A percentile compares a stretch with the other conserved stretches of the same genome.
Evolutionary conservation across 92 coral and sea anemone species (phyloP).

Genomic region (Chrysogorgia sp.): DNA sequence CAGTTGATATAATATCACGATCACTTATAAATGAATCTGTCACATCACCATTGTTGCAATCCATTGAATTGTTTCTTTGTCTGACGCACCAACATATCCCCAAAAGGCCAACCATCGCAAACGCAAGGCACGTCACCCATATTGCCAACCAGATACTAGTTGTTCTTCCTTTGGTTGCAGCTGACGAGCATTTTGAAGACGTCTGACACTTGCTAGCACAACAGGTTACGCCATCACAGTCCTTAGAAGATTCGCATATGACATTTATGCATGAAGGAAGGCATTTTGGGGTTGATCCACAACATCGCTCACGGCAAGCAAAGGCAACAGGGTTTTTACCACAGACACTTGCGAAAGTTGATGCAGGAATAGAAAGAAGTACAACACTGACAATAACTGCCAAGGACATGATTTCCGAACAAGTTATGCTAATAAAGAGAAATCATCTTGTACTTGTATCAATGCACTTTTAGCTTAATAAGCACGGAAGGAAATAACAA

Average conservation of each 20-base stretch:
- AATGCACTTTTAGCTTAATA: no score
- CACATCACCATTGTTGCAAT: not conserved
- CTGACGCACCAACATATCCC: slow-evolving; percentile 30
- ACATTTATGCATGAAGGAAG: slow-evolving; percentile 16
- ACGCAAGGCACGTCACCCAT: slow-evolving; percentile 9
- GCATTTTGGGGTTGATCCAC: slow-evolving; percentile 8
- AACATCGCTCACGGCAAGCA: slow-evolving; percentile 12
- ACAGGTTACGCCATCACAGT: slow-evolving; percentile 18
- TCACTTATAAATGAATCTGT: not conserved
- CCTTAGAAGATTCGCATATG: slow-evolving; percentile 5
- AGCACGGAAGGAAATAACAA: no score
- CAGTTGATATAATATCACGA: not conserved
- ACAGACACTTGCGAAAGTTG: slow-evolving; percentile 3
- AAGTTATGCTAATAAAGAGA: not conserved
- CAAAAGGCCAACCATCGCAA: slow-evolving; percentile 10
- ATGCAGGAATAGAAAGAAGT: not conserved
- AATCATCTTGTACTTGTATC: no score
- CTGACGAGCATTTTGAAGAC: not conserved
- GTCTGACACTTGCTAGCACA: slow-evolving; percentile 7
- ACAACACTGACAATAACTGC: not conserved
- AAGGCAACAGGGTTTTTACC: slow-evolving; percentile 3
- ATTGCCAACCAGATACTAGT: slow-evolving; percentile 7
- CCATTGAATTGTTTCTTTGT: slow-evolving; percentile 4
- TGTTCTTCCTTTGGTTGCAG: not conserved
- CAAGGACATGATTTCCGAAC: not conserved